Conservation (phyloP, 37 sponge, comb jelly and placozoan species). For the Spongia lamella region DNA sequence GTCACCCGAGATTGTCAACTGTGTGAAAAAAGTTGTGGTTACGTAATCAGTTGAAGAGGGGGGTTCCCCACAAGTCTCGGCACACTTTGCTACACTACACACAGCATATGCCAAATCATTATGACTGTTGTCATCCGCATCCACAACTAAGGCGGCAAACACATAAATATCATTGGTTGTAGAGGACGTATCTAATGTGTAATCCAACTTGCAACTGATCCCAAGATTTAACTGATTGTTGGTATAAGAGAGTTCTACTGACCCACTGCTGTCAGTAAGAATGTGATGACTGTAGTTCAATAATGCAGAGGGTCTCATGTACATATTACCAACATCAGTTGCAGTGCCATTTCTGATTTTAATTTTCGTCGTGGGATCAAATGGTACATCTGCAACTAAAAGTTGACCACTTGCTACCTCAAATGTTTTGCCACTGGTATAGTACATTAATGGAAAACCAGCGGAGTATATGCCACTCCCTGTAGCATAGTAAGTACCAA, state of each 20-base stretch:
- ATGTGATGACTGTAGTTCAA: background rate
- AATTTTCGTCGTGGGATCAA: too few species aligned
- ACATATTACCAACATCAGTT: too few species aligned
- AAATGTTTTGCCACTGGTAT: too few species aligned
- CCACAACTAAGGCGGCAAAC: background rate
- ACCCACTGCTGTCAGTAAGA: background rate
- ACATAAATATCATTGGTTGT: background rate
- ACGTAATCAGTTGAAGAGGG: background rate
- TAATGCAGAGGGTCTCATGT: background rate
- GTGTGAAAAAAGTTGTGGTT: background rate
- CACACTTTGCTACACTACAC: background rate
- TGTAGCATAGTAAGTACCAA: background rate
- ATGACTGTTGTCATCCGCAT: background rate
- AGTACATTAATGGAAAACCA: constrained; percentile 2
- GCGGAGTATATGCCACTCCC: constrained; percentile 70
- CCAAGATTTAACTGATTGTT: background rate
- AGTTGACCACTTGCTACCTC: too few species aligned
- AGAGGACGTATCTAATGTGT: background rate
- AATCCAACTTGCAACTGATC: background rate
- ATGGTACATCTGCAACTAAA: too few species aligned
- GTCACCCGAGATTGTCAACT: background rate
- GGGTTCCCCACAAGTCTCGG: background rate
- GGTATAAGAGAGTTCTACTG: background rate
- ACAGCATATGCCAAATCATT: background rate
- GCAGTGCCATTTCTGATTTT: too few species aligned